Base-by-base conservation (phyloP, 2,797 vertebrate genomes). In the Smutsia gigantea region DNA sequence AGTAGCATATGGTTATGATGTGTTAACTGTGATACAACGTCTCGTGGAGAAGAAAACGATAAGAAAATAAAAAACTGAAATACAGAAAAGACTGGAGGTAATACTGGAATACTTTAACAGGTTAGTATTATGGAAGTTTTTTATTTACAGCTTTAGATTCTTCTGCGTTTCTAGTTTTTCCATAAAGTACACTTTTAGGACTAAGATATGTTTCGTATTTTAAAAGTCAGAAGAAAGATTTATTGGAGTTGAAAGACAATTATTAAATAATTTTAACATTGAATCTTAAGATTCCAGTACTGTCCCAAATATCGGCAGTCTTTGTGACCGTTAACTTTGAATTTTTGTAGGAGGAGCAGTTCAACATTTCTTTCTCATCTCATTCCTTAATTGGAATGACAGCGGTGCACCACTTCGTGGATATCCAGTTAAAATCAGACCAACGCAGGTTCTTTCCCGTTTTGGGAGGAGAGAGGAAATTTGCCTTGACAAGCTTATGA, bases 401-500 rank as follows among this genome's bases (percentile, higher is more conserved):
- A 90, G 13, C 34, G 68, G 95, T 13, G 55, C 66, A 37, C 82
- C 92, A 12, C 19, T 96, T 95, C 90, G 49, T 42, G 81, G 91
- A 55, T 75, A 81, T 25, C 87, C 13, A 27, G 94, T 72, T 90
- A 53, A 21, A 78, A 93, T 86, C 95, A 95, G 96, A 95, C 29
- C 83, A 64, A 55, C 46, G 0, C 7, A 71, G 92, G n/a, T 42
- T 83, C 71, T 95, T 96, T 84, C 85, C 61, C 86, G 61, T 82
- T 74, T 93, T 61, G 77, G 10, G 21, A 92, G 12, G 5, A 94
- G 87, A 64, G 69, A 88, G 72, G 25, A 87, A 77, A 90, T 92
- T 90, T 95, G 93, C 95, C 97, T 93, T 49, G 87, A 97, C 84
- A 74, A 94, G 86, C 96, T 90, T 90, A 86, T 66, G 92, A 61